Evolutionary conservation across 2,888 invertebrate genomes (phyloP), one percentile per base, ranked within the genome.

Genomic region (Aplocera efformata): DNA sequence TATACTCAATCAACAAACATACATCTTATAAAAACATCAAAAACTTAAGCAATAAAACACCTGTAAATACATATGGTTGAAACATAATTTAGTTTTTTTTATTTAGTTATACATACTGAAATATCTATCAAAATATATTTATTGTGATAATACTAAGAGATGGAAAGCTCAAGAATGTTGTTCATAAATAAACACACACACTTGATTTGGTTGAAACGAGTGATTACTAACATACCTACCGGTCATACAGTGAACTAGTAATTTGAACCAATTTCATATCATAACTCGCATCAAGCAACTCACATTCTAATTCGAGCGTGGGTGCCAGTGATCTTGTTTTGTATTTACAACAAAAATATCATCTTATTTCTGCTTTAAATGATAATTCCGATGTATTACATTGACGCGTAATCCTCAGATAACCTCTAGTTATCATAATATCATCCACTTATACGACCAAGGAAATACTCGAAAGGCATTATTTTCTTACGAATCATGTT

Each of bases 231-330:
- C 36, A 30, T 36, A 36, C 10, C 35, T 27, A 36, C 36, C 41
- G 39, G 50, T 48, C 53, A 57, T 36, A 44, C 42, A 53, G 51
- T 54, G 38, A 52, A 52, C 48, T 28, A 50, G 60, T 56, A 62
- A 67, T 67, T 61, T 60, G 37, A 51, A 48, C 42, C 47, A 58
- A 66, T 60, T 65, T 59, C 42, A 60, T 40, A 48, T 51, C 31
- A 43, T 50, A 48, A 41, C 46, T 41, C 42, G 49, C 39, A 43
- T 41, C 43, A 47, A 47, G 33, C 50, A 40, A 43, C 43, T 39
- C 28, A 46, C 48, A 50, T 42, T 50, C 37, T 52, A 39, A 51
- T 46, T 32, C 29, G 40, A 42, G 31, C 39, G 36, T 42, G 23
- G 27, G 36, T 36, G 25, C 23, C 37, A 37, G 34, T 32, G 34